Base-by-base conservation (phyloP, 2,888 invertebrate genomes). In the Dioctria rufipes region DNA sequence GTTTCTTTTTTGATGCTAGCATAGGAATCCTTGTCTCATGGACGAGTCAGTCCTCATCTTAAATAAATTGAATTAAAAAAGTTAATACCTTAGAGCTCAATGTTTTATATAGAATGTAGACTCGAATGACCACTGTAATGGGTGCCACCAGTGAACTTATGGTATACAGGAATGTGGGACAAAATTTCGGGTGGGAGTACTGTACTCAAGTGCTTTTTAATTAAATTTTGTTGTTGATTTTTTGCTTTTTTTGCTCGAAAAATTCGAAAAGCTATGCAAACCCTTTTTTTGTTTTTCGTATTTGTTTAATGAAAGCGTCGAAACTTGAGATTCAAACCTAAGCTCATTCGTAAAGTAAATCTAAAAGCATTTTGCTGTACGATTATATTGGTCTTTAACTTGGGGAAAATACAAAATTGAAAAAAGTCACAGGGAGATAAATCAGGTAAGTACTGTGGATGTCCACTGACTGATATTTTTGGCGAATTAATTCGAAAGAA, bases 61-160 rank as follows among this genome's bases (percentile, higher is more conserved):
- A 54, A 54, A 54, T 54, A 71, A 71, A 75, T 75, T 75, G 61
- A 75, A 75, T 61, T 75, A 61, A 61, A 66, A 75, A 61, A 75
- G 61, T 61, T 61, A 75, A 61, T 75, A 37, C 75, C 60, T 61
- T 11, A 43, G 42, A 46, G 61, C 60, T 60, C 60, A 75, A 61
- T 75, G 25, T 61, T 75, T 75, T 61, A 43, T 25, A n/a, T 11
- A 75, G 75, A 46, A 46, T 61, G 42, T 42, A 43, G 46, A 61
- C 61, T 60, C 61, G 60, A 71, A 71, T 71, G 71, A 71, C 71
- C 54, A 71, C 37, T 58, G 71, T 54, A 71, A 71, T 71, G 51
- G 37, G 54, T 40, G 11, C 39, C 25, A 3, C 54, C 61, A 61
- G 40, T n/a, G 54, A 71, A 71, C 54, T 71, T 60, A 75, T 43